Evolutionary conservation across 2,888 invertebrate genomes (phyloP).

Genomic region (Abrostola tripartita): DNA sequence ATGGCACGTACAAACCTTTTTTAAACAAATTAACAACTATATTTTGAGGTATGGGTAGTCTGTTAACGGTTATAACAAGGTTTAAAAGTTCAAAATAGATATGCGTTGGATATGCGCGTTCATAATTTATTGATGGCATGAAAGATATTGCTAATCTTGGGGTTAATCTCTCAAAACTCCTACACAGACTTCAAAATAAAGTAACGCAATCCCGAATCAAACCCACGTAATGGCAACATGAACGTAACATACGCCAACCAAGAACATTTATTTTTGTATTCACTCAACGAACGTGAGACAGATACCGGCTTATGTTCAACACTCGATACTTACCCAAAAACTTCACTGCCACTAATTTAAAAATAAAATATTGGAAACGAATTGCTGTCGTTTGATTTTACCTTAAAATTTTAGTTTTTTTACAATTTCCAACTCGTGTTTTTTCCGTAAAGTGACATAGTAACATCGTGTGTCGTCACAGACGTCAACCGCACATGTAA

Average conservation of each 20-base stretch:
- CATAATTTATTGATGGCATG: background rate
- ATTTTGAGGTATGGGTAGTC: slow-evolving; percentile 48
- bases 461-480: too few relatives aligned
- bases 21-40: slow-evolving; percentile 42
- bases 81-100: background rate
- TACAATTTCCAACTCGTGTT: background rate
- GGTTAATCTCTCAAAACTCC: background rate
- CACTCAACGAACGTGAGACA: slow-evolving; percentile 70
- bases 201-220: slow-evolving; percentile 20
- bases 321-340: slow-evolving; percentile 79
- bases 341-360: slow-evolving; percentile 89
- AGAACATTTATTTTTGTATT: slow-evolving; percentile 73
- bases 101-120: background rate
- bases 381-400: slow-evolving; percentile 41
- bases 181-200: slow-evolving; percentile 45
- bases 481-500: too few relatives aligned
- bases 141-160: background rate
- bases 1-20: slow-evolving; percentile 59
- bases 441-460: background rate
- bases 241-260: slow-evolving; percentile 47
- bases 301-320: slow-evolving; percentile 78
- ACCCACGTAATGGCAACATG: slow-evolving; percentile 37
- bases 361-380: slow-evolving; percentile 88
- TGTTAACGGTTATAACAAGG: background rate
- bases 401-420: background rate